Evolutionary conservation across 2,113 vertebrate genomes (phyloP).

Genomic region (Rhinoderma darwinii): DNA sequence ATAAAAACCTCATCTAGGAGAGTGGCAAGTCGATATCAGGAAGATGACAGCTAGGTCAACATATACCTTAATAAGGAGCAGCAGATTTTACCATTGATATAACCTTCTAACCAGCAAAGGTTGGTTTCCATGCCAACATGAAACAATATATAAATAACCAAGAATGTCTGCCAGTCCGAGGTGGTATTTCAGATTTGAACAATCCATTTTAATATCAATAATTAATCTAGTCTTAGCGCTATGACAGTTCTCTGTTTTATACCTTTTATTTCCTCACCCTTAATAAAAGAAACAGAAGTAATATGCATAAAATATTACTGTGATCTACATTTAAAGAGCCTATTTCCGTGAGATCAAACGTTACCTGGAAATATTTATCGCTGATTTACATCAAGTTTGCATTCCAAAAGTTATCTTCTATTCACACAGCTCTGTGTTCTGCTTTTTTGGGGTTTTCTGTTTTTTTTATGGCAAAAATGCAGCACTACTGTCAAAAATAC

Average conservation of each 20-base stretch:
- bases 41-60: conserved; percentile 55
- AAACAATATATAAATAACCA: conserved; percentile 37
- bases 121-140: conserved; percentile 49
- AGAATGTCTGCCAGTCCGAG: not conserved
- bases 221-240: not conserved
- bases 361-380: too few species aligned
- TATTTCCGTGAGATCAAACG: not conserved
- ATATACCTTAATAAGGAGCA: conserved; percentile 49
- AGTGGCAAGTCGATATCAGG: conserved; percentile 43
- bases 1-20: conserved; percentile 36
- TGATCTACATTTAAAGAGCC: too few species aligned
- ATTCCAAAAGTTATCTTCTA: too few species aligned
- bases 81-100: conserved; percentile 38
- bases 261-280: not conserved
- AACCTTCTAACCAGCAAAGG: conserved; percentile 46
- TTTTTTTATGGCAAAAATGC: too few species aligned
- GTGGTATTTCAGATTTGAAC: not conserved
- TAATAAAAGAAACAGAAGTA: not conserved
- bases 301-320: too few species aligned
- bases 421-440: too few species aligned
- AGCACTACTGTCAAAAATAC: too few species aligned
- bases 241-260: not conserved
- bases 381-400: too few species aligned
- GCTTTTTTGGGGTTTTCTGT: too few species aligned
- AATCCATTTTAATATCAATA: conserved; percentile 8